phyloP scores from a whole-genome alignment of 1,140 invertebrate genomes.

The Lasioglossum albipes region DNA sequence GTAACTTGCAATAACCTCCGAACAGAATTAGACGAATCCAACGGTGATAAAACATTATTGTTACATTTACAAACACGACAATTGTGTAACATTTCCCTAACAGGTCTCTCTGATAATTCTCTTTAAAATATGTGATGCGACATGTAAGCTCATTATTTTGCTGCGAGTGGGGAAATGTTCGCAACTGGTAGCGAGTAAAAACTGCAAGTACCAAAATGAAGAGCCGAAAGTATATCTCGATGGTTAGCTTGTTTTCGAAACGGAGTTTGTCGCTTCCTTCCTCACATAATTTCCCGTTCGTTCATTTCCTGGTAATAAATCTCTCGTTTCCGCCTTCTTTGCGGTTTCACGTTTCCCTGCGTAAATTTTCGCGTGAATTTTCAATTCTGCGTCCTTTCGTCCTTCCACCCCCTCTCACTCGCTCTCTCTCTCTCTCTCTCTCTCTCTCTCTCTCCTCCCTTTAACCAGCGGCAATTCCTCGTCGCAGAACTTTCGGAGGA shows the following conservation, averaged over 20 bases:
- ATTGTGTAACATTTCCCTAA: not conserved
- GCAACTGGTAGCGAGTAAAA: not conserved
- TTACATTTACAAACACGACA: too few species aligned
- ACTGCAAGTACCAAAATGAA: not conserved
- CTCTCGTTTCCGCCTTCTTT: slow-evolving; percentile 23
- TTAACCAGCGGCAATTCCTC: slow-evolving; percentile 42
- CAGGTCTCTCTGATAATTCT: too few species aligned
- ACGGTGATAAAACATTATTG: not conserved
- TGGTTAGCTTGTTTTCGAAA: not conserved
- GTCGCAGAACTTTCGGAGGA: slow-evolving; percentile 57
- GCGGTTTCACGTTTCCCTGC: slow-evolving; percentile 42
- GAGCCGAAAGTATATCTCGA: too few species aligned
- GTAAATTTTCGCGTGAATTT: slow-evolving; percentile 62
- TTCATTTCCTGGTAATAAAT: slow-evolving; percentile 30
- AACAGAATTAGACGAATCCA: not conserved
- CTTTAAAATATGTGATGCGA: too few species aligned
- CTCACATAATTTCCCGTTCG: slow-evolving; percentile 16
- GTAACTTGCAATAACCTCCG: not conserved
- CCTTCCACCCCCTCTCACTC: not conserved
- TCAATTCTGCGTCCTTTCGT: slow-evolving; percentile 43
- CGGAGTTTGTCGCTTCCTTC: not conserved
- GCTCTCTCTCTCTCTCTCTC: not conserved
- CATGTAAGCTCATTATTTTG: too few species aligned
- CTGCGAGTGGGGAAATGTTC: too few species aligned
- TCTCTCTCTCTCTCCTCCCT: not conserved